Conservation (phyloP, 2,113 vertebrate genomes). For the Numida meleagris region DNA sequence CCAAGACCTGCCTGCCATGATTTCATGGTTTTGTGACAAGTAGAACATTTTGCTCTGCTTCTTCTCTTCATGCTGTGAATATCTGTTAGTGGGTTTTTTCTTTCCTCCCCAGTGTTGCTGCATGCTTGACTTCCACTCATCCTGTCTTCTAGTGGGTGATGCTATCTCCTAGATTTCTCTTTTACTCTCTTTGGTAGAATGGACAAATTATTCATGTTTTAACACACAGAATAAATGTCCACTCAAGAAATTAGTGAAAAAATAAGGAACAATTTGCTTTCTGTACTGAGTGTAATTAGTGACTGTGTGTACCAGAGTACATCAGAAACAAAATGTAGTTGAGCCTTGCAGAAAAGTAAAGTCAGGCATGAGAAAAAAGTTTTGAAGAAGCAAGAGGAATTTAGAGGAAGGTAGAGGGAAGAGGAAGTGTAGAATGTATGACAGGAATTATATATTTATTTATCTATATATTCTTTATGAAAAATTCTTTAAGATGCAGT, state of each 20-base stretch:
- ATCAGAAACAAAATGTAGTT: not conserved
- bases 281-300: not conserved
- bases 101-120: not conserved
- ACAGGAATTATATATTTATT: not conserved
- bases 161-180: not conserved
- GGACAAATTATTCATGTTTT: not conserved
- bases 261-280: not conserved
- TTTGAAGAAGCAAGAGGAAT: not conserved
- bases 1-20: not conserved
- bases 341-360: not conserved
- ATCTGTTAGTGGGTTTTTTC: not conserved
- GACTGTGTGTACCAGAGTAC: not conserved
- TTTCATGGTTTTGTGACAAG: not conserved
- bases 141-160: not conserved
- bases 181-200: not conserved
- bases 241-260: not conserved
- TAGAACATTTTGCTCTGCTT: not conserved
- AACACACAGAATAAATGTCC: not conserved
- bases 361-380: not conserved
- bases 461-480: not conserved
- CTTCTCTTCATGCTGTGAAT: not conserved
- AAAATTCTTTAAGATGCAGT: not conserved
- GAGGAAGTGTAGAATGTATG: not conserved
- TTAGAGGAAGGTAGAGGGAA: not conserved
- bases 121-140: not conserved